phyloP scores from a whole-genome alignment of 2,113 vertebrate species.

The Vanacampus margaritifer region DNA sequence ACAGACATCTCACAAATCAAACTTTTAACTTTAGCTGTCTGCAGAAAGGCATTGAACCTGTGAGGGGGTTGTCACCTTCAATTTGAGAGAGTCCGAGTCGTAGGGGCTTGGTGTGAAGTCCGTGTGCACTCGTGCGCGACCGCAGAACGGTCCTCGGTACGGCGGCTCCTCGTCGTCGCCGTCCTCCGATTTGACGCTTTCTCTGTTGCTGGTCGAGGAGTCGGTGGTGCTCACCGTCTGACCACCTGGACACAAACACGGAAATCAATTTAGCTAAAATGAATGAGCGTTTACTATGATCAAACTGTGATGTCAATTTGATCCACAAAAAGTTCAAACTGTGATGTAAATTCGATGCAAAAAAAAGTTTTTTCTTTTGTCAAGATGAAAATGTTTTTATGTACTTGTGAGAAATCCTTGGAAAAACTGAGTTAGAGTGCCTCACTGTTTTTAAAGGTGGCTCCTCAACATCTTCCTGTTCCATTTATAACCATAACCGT shows the following conservation, averaged over 20 bases:
- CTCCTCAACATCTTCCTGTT: background rate
- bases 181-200: constrained; percentile 97
- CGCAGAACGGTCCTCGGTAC: constrained; percentile 96
- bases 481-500: constrained; percentile 32
- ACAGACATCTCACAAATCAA: too few relatives aligned
- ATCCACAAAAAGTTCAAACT: too few relatives aligned
- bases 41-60: background rate
- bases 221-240: constrained; percentile 98
- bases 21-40: too few relatives aligned
- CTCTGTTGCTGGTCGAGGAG: constrained; percentile 95
- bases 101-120: constrained; percentile 99
- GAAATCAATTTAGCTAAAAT: background rate
- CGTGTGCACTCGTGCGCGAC: constrained; percentile 90
- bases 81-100: constrained; percentile 93
- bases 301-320: too few relatives aligned
- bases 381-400: background rate
- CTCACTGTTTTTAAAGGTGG: background rate
- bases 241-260: constrained; percentile 76
- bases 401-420: background rate
- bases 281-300: too few relatives aligned
- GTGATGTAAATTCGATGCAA: too few relatives aligned
- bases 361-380: too few relatives aligned
- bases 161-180: constrained; percentile 95
- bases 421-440: background rate
- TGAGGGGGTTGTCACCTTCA: constrained; percentile 78